These are phyloP conservation scores for Leptopilina drosophilae DNA, from an alignment of 2,888 invertebrate species.

Conservation along the genomic window DNA sequence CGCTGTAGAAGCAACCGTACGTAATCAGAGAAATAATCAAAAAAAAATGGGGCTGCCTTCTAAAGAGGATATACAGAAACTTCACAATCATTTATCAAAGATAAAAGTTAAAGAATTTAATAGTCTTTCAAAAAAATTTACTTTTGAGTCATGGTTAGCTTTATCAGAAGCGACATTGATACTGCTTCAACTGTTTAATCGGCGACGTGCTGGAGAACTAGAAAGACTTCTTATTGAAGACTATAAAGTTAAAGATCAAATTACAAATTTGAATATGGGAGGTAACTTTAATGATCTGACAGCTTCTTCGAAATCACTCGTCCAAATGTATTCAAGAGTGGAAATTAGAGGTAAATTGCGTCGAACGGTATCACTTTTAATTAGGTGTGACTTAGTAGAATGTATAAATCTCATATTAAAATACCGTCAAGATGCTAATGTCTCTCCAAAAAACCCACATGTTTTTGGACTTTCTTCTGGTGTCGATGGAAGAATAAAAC, in stretches of 20 bases:
- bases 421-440: not conserved
- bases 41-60: not conserved
- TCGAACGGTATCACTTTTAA: conserved; percentile 48
- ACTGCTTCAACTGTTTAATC: conserved; percentile 58
- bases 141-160: conserved; percentile 46
- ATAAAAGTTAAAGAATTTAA: conserved; percentile 30
- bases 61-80: conserved; percentile 48
- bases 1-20: no score
- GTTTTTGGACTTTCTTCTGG: not conserved
- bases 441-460: not conserved
- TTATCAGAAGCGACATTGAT: conserved; percentile 54
- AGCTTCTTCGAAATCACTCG: conserved; percentile 48
- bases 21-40: not conserved
- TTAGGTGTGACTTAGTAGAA: not conserved
- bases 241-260: conserved; percentile 53
- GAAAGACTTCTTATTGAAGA: conserved; percentile 55
- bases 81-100: conserved; percentile 44
- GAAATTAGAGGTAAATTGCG: conserved; percentile 57
- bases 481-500: not conserved
- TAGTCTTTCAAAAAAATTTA: conserved; percentile 22
- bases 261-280: conserved; percentile 52
- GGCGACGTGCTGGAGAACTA: conserved; percentile 58
- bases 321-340: conserved; percentile 56
- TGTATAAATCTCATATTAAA: not conserved
- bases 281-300: conserved; percentile 50